Percentiles rank a stretch among this genome's conserved stretches.
These are phyloP conservation scores for Bucco capensis DNA, from an alignment of 2,113 vertebrate genomes.

Conservation along the genomic window DNA sequence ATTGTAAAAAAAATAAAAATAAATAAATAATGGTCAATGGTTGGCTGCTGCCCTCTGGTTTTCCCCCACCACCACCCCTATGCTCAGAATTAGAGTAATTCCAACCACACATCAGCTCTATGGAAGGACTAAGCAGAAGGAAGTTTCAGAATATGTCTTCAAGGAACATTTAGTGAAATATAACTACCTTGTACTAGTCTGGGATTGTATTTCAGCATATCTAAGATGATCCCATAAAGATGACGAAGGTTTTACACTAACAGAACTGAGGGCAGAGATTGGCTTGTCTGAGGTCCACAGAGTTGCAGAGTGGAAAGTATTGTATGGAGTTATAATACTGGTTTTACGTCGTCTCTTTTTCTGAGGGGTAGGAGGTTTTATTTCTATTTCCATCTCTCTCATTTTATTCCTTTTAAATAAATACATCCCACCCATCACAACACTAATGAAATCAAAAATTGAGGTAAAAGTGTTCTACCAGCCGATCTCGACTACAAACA, in stretches of 20 bases:
- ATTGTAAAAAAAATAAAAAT: constrained; percentile 36
- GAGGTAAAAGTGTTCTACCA: constrained; percentile 78
- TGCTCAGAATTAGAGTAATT: neutral
- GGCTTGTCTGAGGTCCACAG: constrained; percentile 42
- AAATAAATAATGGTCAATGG: constrained; percentile 10
- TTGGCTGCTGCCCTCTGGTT: constrained; percentile 15
- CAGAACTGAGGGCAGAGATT: constrained; percentile 22
- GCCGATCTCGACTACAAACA: constrained; percentile 49
- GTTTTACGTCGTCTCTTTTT: neutral
- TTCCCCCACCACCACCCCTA: neutral
- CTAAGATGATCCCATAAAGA: neutral
- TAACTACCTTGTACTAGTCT: neutral
- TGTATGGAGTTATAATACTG: neutral
- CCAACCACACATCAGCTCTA: neutral
- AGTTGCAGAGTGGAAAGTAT: constrained; percentile 39
- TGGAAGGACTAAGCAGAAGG: neutral
- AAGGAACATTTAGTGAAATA: neutral
- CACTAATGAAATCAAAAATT: constrained; percentile 63
- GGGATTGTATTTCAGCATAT: neutral
- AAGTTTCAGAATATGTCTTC: neutral
- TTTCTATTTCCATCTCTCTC: neutral
- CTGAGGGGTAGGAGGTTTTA: neutral
- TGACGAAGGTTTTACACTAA: neutral
- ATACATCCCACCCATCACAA: constrained; percentile 15
- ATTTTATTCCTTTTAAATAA: constrained; percentile 7